Evolutionary conservation across 1,140 invertebrate species (phyloP).

Genomic region (Aporrectodea caliginosa): DNA sequence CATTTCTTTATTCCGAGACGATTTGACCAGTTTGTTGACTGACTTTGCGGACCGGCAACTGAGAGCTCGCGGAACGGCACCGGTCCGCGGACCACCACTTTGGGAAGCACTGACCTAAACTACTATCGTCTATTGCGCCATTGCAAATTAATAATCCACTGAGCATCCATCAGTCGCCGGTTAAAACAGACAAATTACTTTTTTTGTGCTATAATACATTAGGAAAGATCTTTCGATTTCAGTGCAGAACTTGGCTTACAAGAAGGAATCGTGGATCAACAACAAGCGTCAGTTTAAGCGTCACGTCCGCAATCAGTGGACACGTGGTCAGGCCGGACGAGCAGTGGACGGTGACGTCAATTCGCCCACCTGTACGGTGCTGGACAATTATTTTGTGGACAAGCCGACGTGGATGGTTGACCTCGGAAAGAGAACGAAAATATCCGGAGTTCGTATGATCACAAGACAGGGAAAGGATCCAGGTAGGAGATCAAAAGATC

Average conservation of each 20-base stretch:
- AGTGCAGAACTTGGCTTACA: conserved; percentile 61
- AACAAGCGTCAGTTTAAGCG: conserved; percentile 59
- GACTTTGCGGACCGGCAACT: too few relatives aligned
- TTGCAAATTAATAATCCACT: too few relatives aligned
- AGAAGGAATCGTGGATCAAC: conserved; percentile 60
- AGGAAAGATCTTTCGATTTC: too few relatives aligned
- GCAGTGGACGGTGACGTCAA: conserved; percentile 58
- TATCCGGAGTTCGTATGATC: conserved; percentile 45
- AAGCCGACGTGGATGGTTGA: conserved; percentile 62
- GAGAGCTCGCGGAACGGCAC: too few relatives aligned
- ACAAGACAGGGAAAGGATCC: not conserved
- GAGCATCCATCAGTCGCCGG: too few relatives aligned
- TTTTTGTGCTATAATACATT: too few relatives aligned
- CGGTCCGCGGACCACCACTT: too few relatives aligned
- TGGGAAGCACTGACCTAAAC: too few relatives aligned
- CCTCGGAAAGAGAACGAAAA: conserved; percentile 53
- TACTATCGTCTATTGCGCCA: too few relatives aligned
- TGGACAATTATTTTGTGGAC: conserved; percentile 62
- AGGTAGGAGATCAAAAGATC: not conserved
- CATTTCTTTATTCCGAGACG: too few relatives aligned
- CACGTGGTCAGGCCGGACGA: conserved; percentile 53
- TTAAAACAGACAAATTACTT: too few relatives aligned
- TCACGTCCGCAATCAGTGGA: conserved; percentile 44
- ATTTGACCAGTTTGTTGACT: too few relatives aligned
- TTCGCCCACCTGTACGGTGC: conserved; percentile 55